Evolutionary conservation across 2,113 vertebrate genomes (phyloP), one percentile per base, ranked within the genome.

Genomic region (Cygnus atratus): DNA sequence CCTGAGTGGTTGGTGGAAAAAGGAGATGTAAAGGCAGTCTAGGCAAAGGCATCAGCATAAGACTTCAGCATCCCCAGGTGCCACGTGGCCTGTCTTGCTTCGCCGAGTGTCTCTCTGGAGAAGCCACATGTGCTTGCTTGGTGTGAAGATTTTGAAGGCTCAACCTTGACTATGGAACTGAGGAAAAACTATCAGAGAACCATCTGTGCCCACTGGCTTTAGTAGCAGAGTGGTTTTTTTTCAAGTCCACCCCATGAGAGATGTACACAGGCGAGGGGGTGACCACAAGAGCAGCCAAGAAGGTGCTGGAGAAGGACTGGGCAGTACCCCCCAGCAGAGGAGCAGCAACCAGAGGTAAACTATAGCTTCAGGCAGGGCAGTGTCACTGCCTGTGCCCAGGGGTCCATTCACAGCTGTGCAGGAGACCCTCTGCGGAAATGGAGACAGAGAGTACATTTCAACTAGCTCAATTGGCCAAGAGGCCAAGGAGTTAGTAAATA

Each of bases 321-420:
- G 62, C 28, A 26, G 62, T 37, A 22, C 10, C 26, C 54, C 22
- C 58, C 2, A 3, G n/a, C 22, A 68, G 25, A 67, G 41, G 24
- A 25, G 16, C 35, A 63, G 37, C 5, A 37, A 33, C 9, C 4
- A 50, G 75, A 35, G 17, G 21, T 8, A 24, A 20, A 52, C 41
- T 35, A 5, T 11, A 17, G 41, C 15, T 44, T 58, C 0, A 2
- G 33, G 28, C 48, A 54, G 37, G 20, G n/a, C 50, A 54, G 25
- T 6, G 26, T 24, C 57, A 41, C 35, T 37, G 25, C 6, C 33
- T 1, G 1, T 35, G 37, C 4, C 20, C 20, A 7, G 0, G 0
- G 10, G 12, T 43, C 72, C 12, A 3, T 37, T 15, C 33, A 41
- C 33, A 54, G 55, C 16, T 15, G 8, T 13, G 39, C 46, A 48